Percentiles rank a stretch among this genome's conserved stretches.
Evolutionary conservation across 2,113 vertebrate species (phyloP).

Genomic region (Alces alces): DNA sequence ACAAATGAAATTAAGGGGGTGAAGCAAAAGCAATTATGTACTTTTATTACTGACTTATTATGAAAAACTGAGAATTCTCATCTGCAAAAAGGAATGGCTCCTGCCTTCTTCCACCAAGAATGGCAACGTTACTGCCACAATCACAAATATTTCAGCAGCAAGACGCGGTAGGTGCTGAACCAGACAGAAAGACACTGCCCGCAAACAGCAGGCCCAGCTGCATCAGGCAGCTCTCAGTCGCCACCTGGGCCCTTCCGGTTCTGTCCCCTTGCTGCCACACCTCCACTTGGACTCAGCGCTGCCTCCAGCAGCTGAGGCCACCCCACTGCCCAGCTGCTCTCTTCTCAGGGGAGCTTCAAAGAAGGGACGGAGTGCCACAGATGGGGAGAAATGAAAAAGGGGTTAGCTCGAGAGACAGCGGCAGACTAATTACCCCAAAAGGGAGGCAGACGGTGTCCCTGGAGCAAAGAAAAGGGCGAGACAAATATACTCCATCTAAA

Average conservation of each 20-base stretch:
- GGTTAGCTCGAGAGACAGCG: constrained; percentile 58
- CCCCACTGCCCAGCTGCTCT: constrained; percentile 75
- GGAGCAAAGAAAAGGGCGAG: constrained; percentile 60
- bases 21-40: constrained; percentile 22
- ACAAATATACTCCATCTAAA: constrained; percentile 63
- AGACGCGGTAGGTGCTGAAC: constrained; percentile 44
- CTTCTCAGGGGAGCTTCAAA: constrained; percentile 70
- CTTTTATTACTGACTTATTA: neutral
- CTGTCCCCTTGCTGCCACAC: constrained; percentile 56
- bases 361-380: constrained; percentile 71
- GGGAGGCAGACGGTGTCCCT: constrained; percentile 70
- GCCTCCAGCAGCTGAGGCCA: constrained; percentile 71
- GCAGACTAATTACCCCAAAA: constrained; percentile 74
- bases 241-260: constrained; percentile 71
- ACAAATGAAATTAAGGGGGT: neutral
- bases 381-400: constrained; percentile 71
- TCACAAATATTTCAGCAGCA: constrained; percentile 49
- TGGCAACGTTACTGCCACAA: neutral
- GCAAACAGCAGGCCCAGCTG: constrained; percentile 33
- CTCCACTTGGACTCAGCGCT: constrained; percentile 67
- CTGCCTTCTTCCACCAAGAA: neutral
- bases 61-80: constrained; percentile 23
- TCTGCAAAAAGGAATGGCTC: constrained; percentile 11
- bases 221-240: constrained; percentile 62
- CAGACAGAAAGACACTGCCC: constrained; percentile 46